Percentiles rank a stretch among this genome's conserved stretches.
These are phyloP conservation scores for Prietella phreatophila DNA, from an alignment of 2,113 vertebrate genomes.

Conservation along the genomic window DNA sequence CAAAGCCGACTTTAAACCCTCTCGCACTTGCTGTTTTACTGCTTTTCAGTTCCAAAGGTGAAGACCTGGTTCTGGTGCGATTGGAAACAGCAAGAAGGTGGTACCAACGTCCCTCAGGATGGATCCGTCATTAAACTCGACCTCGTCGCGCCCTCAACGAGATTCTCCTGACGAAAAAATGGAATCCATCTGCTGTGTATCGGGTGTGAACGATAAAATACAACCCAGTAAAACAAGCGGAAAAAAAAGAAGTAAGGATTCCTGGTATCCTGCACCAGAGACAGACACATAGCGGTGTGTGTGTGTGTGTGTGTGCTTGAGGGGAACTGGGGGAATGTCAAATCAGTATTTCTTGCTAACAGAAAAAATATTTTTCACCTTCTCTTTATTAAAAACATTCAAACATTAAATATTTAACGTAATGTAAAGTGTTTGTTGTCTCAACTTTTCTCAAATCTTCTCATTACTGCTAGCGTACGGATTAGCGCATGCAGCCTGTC, in stretches of 20 bases:
- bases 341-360: not conserved
- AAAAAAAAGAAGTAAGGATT: constrained; percentile 42
- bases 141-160: not conserved
- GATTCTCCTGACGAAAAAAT: not conserved
- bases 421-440: not conserved
- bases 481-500: not conserved
- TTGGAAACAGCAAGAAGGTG: not conserved
- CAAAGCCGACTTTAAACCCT: not conserved
- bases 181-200: not conserved
- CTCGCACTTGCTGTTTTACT: not conserved
- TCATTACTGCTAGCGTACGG: not conserved
- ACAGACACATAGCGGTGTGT: constrained; percentile 1
- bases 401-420: not conserved
- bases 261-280: constrained; percentile 71
- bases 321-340: no score
- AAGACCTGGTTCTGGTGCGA: not conserved
- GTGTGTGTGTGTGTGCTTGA: no score
- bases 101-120: not conserved
- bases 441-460: not conserved
- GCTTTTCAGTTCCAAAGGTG: not conserved
- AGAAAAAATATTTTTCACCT: not conserved
- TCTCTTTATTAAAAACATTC: not conserved
- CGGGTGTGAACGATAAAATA: not conserved
- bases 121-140: not conserved
- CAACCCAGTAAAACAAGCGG: not conserved